A percentile compares a stretch with the other conserved stretches of the same genome.
phyloP scores from a whole-genome alignment of 2,113 vertebrate genomes.

The Eulemur rufifrons region DNA sequence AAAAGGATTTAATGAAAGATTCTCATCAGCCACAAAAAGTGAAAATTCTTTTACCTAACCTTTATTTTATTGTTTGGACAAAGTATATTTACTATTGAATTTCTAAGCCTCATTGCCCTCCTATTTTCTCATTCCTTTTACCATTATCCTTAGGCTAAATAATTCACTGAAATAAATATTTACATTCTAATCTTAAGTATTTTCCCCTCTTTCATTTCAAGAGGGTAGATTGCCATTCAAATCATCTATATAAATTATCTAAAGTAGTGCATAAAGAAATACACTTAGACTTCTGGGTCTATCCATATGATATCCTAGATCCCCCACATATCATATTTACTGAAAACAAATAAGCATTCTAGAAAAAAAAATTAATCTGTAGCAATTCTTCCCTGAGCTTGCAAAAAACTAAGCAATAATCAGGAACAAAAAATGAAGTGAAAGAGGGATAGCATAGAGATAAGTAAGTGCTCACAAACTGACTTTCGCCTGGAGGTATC shows the following conservation, averaged over 20 bases:
- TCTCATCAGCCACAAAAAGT: not conserved
- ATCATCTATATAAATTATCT: not conserved
- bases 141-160: not conserved
- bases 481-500: not conserved
- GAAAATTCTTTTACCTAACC: not conserved
- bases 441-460: not conserved
- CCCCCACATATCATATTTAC: not conserved
- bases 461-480: not conserved
- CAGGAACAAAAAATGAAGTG: not conserved
- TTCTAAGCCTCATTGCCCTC: not conserved
- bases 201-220: not conserved
- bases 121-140: not conserved
- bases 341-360: not conserved
- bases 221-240: not conserved
- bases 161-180: not conserved
- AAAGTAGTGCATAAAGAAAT: not conserved
- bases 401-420: conserved; percentile 16
- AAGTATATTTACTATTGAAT: not conserved
- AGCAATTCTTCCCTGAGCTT: not conserved
- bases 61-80: not conserved
- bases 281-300: not conserved
- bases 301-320: not conserved
- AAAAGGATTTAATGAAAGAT: not conserved
- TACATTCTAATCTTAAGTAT: not conserved
- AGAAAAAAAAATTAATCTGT: not conserved